Evolutionary conservation across 2,888 invertebrate genomes (phyloP).

Genomic region (Bibio marci): DNA sequence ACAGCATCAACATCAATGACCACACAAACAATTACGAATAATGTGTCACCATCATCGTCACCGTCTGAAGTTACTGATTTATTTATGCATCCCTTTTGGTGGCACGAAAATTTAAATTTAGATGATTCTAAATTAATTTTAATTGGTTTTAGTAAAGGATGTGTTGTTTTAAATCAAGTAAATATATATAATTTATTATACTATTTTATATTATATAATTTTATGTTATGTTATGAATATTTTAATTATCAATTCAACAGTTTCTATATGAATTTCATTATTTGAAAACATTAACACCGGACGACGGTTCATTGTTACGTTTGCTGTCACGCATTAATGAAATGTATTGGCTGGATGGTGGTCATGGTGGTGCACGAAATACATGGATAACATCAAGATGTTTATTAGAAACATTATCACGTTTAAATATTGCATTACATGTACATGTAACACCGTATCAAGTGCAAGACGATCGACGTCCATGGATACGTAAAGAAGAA

Average conservation of each 20-base stretch:
- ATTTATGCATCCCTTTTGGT: constrained; percentile 34
- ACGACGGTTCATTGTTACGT: constrained; percentile 41
- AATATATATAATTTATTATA: constrained; percentile 26
- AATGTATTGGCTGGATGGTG: constrained; percentile 85
- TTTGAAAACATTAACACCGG: constrained; percentile 45
- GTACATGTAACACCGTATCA: constrained; percentile 87
- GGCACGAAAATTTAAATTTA: constrained; percentile 38
- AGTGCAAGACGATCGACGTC: constrained; percentile 56
- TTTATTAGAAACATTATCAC: constrained; percentile 53
- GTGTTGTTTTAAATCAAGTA: constrained; percentile 71
- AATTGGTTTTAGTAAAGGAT: constrained; percentile 85
- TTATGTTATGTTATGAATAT: neutral
- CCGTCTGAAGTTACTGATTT: constrained; percentile 11
- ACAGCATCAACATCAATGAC: constrained; percentile 7
- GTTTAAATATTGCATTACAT: constrained; percentile 55
- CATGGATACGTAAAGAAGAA: constrained; percentile 76
- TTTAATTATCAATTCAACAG: constrained; percentile 25
- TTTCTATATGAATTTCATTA: constrained; percentile 71
- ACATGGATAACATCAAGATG: constrained; percentile 72
- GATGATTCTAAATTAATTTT: constrained; percentile 42
- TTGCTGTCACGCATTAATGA: constrained; percentile 49
- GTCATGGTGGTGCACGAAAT: constrained; percentile 73
- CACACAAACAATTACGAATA: constrained; percentile 9
- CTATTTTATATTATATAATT: constrained; percentile 6
- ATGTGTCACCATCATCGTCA: constrained; percentile 9